phyloP scores from a whole-genome alignment of 1,140 invertebrate genomes.

The Listronotus bonariensis region DNA sequence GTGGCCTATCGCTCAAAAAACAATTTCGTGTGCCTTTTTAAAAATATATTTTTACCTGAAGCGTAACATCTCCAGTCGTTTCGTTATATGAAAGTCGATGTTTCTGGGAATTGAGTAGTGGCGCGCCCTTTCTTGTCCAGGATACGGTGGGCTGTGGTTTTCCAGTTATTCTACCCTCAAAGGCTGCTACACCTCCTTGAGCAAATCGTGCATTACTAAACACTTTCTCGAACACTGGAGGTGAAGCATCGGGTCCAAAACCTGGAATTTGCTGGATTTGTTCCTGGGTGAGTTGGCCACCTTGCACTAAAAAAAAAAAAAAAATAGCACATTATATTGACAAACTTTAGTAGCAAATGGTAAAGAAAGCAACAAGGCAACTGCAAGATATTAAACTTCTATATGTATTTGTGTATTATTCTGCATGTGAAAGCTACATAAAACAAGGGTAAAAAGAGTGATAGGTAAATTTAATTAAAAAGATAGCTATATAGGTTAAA shows the following conservation, averaged over 20 bases:
- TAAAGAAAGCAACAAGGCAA: too few relatives aligned
- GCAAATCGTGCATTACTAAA: slow-evolving; percentile 92
- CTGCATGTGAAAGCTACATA: too few relatives aligned
- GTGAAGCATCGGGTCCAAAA: slow-evolving; percentile 64
- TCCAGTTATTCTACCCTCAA: slow-evolving; percentile 89
- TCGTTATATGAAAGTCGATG: slow-evolving; percentile 87
- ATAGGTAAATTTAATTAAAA: too few relatives aligned
- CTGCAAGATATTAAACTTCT: too few relatives aligned
- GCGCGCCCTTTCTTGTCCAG: slow-evolving; percentile 90
- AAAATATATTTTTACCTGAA: slow-evolving; percentile 55
- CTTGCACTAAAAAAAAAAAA: slow-evolving; percentile 53
- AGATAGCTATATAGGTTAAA: too few relatives aligned
- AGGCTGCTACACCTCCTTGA: slow-evolving; percentile 88
- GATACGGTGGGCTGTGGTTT: slow-evolving; percentile 92
- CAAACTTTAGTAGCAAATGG: background rate
- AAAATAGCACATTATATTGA: slow-evolving; percentile 5
- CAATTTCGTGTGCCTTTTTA: background rate
- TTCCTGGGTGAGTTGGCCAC: slow-evolving; percentile 57
- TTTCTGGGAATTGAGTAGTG: slow-evolving; percentile 79
- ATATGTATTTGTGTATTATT: too few relatives aligned
- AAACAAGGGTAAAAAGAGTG: too few relatives aligned
- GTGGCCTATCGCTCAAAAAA: too few relatives aligned
- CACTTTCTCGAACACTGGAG: slow-evolving; percentile 91
- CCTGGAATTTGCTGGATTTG: slow-evolving; percentile 64
- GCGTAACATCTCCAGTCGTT: slow-evolving; percentile 80